Evolutionary conservation across 2,113 vertebrate genomes (phyloP).

Genomic region (Zingel zingel): DNA sequence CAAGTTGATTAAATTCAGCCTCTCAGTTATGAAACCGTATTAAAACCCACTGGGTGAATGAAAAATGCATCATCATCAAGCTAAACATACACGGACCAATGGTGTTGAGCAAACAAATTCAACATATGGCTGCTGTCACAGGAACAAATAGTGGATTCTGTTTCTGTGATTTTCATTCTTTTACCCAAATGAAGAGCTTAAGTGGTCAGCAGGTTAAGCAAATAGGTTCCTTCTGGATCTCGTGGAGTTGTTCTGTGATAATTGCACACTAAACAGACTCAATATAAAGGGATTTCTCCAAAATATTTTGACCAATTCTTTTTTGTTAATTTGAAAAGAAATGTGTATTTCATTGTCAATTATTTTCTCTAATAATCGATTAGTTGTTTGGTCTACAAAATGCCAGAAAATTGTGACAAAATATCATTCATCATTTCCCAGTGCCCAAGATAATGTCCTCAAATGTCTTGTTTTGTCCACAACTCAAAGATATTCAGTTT

Average conservation of each 20-base stretch:
- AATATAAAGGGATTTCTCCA: background rate
- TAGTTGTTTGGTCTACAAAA: no score
- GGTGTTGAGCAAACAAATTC: background rate
- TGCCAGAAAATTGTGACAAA: no score
- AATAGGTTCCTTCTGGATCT: background rate
- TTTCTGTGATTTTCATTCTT: background rate
- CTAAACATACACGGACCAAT: constrained; percentile 13
- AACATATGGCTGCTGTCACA: background rate
- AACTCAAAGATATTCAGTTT: no score
- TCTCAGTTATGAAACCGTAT: constrained; percentile 4
- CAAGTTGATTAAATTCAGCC: constrained; percentile 11
- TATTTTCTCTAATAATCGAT: no score
- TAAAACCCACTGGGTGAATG: background rate
- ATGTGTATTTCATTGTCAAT: no score
- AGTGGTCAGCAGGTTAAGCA: no score
- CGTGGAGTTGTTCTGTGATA: background rate
- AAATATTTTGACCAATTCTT: no score
- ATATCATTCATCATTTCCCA: no score
- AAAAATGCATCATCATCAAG: constrained; percentile 1
- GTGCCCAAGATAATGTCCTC: no score
- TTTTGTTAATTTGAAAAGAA: no score
- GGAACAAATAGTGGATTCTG: no score
- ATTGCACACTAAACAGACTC: background rate
- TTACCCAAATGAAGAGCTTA: background rate
- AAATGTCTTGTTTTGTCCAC: no score